These are phyloP conservation scores for Agrotis clavis DNA, from an alignment of 2,888 invertebrate species.

Conservation along the genomic window DNA sequence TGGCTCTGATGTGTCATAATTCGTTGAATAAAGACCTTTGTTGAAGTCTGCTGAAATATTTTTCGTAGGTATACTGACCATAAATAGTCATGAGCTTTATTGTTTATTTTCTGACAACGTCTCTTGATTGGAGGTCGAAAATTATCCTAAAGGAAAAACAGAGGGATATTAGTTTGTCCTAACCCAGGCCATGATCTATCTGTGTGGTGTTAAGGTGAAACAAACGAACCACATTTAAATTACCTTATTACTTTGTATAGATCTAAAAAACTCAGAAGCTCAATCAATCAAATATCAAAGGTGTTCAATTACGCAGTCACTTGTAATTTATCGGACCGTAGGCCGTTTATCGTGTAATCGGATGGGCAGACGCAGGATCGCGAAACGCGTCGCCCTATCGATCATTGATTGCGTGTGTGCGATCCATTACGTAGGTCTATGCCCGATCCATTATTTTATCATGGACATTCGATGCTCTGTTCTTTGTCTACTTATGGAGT, in stretches of 20 bases:
- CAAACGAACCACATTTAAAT: too few species aligned
- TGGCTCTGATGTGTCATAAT: constrained; percentile 44
- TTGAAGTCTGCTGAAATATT: constrained; percentile 2
- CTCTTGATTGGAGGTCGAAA: too few species aligned
- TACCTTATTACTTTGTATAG: constrained; percentile 3
- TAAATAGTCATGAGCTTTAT: not conserved
- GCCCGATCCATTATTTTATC: constrained; percentile 43
- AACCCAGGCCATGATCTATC: too few species aligned
- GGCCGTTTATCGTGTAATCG: constrained; percentile 68
- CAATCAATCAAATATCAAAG: constrained; percentile 64
- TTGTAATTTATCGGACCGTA: constrained; percentile 68
- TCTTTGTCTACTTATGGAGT: constrained; percentile 7
- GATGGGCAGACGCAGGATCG: constrained; percentile 65
- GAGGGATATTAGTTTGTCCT: too few species aligned
- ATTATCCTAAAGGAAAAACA: too few species aligned
- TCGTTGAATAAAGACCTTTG: constrained; percentile 50
- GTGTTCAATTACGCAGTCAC: constrained; percentile 72
- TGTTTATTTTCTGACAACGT: not conserved
- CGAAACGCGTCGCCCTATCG: constrained; percentile 56
- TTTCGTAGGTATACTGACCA: not conserved
- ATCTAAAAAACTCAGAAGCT: constrained; percentile 29
- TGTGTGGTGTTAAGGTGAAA: too few species aligned
- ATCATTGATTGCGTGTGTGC: constrained; percentile 69
- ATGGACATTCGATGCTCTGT: constrained; percentile 6
- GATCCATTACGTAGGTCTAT: constrained; percentile 68